phyloP scores from a whole-genome alignment of 2,888 invertebrate species.

The Cheilosia impressa region DNA sequence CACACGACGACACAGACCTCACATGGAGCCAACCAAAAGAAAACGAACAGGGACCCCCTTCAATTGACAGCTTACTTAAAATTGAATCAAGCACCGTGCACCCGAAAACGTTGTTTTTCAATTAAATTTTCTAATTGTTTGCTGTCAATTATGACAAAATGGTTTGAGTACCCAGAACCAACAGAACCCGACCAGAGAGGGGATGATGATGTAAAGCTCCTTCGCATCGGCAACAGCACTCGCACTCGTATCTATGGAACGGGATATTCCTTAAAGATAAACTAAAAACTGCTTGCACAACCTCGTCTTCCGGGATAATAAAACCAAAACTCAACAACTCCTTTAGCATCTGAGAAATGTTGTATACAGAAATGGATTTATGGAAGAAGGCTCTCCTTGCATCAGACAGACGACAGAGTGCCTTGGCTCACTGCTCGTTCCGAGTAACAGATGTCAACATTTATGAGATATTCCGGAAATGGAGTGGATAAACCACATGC shows the following conservation, averaged over 20 bases:
- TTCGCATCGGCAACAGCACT: neutral
- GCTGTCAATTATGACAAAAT: slow-evolving; percentile 61
- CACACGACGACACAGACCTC: too few species aligned
- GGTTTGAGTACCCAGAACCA: slow-evolving; percentile 54
- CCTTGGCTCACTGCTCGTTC: slow-evolving; percentile 4
- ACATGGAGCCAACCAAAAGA: too few species aligned
- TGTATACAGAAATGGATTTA: slow-evolving; percentile 6
- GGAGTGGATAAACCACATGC: slow-evolving; percentile 72
- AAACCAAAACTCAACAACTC: slow-evolving; percentile 6
- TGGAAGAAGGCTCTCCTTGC: neutral
- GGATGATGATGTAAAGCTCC: neutral
- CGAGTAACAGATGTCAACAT: slow-evolving; percentile 73
- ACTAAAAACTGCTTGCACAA: slow-evolving; percentile 24
- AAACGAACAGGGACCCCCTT: neutral
- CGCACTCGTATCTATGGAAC: neutral
- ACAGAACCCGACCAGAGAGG: slow-evolving; percentile 7
- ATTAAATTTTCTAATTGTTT: slow-evolving; percentile 73
- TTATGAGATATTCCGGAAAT: slow-evolving; percentile 72
- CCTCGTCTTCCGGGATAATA: slow-evolving; percentile 23
- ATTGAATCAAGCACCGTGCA: slow-evolving; percentile 56
- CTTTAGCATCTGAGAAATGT: neutral
- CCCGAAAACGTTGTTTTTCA: slow-evolving; percentile 68
- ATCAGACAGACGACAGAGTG: too few species aligned
- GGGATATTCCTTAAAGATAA: slow-evolving; percentile 28
- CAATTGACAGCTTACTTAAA: slow-evolving; percentile 43